Evolutionary conservation across 1,140 invertebrate species (phyloP).

Genomic region (Drosophila kurseongensis): DNA sequence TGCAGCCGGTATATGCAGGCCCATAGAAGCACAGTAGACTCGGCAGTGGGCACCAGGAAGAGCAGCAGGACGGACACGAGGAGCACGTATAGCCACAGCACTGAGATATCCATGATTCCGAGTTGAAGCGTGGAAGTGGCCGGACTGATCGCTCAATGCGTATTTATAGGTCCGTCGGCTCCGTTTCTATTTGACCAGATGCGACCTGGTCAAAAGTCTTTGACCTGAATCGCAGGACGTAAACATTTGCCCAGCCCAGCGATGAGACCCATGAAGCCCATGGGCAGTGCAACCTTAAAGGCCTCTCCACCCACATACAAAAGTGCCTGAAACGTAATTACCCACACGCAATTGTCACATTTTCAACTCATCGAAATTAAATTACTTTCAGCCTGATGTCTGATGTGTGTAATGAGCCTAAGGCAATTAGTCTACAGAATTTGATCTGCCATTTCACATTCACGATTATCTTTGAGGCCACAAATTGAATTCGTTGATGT

Average conservation of each 20-base stretch:
- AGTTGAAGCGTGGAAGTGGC: not conserved
- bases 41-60: slow-evolving; percentile 36
- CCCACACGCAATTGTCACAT: slow-evolving; percentile 13
- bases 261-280: not conserved
- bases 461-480: slow-evolving; percentile 26
- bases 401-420: not conserved
- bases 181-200: slow-evolving; percentile 20
- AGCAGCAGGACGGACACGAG: slow-evolving; percentile 48
- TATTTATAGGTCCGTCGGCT: slow-evolving; percentile 12
- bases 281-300: slow-evolving; percentile 1
- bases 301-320: not conserved
- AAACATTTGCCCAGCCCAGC: slow-evolving; percentile 31
- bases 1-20: slow-evolving; percentile 55
- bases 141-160: slow-evolving; percentile 2
- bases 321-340: slow-evolving; percentile 1
- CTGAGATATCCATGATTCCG: slow-evolving; percentile 31
- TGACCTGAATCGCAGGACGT: slow-evolving; percentile 15
- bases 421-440: slow-evolving; percentile 30
- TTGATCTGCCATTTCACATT: slow-evolving; percentile 41
- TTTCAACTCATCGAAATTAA: slow-evolving; percentile 35
- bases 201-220: slow-evolving; percentile 11
- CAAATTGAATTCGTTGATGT: slow-evolving; percentile 39
- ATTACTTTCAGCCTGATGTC: slow-evolving; percentile 21
- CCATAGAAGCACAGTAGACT: slow-evolving; percentile 57
- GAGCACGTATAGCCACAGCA: slow-evolving; percentile 37